Evolutionary conservation across 2,113 vertebrate genomes (phyloP).

Genomic region (Solea senegalensis): DNA sequence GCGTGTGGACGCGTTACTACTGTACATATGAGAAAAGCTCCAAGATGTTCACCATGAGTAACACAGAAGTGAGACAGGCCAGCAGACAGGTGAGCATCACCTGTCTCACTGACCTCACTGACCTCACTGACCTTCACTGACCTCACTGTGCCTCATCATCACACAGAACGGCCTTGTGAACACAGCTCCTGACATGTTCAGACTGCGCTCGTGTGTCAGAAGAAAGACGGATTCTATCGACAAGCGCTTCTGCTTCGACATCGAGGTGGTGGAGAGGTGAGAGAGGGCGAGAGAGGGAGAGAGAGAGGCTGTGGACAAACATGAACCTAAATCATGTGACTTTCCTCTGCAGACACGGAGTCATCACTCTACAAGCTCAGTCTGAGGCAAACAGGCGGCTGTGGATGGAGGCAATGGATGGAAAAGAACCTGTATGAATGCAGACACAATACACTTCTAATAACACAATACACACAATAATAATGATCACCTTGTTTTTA

Average conservation of each 20-base stretch:
- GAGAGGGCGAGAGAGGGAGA: background rate
- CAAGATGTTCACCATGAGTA: conserved; percentile 95
- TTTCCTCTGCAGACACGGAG: conserved; percentile 86
- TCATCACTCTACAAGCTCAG: conserved; percentile 94
- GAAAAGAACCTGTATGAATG: conserved; percentile 91
- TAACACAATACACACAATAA: background rate
- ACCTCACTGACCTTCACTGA: background rate
- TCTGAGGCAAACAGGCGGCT: conserved; percentile 94
- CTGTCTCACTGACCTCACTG: no score
- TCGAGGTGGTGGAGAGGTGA: conserved; percentile 96
- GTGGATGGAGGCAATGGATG: conserved; percentile 98
- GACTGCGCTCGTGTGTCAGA: conserved; percentile 92
- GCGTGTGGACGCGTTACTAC: conserved; percentile 96
- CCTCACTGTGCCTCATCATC: background rate
- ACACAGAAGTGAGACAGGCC: conserved; percentile 90
- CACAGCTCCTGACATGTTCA: conserved; percentile 87
- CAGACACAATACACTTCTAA: background rate
- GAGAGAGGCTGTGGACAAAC: background rate
- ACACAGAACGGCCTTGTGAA: conserved; percentile 88
- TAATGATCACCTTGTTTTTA: background rate
- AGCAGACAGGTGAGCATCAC: conserved; percentile 88
- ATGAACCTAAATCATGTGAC: background rate
- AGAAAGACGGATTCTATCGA: conserved; percentile 97
- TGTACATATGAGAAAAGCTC: conserved; percentile 95
- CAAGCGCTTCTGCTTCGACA: conserved; percentile 98